Evolutionary conservation across 2,797 vertebrate species (phyloP).

Genomic region (Taeniopygia guttata): DNA sequence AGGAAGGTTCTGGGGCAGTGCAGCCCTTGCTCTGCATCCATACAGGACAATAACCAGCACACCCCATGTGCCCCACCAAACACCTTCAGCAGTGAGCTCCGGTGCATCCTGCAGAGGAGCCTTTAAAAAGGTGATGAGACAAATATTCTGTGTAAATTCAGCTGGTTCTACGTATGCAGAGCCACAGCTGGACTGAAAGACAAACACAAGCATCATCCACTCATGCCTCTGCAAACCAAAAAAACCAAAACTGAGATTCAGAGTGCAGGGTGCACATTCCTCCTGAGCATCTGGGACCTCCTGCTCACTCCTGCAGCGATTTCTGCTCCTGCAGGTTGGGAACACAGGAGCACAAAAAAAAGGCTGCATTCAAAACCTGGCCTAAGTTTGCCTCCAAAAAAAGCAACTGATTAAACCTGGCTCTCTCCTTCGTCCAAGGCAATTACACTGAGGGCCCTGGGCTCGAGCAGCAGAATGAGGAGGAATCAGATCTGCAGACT

Average conservation of each 20-base stretch:
- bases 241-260: neutral
- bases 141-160: neutral
- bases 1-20: neutral
- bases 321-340: neutral
- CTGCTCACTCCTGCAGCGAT: neutral
- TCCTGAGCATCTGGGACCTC: neutral
- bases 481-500: neutral
- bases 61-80: fast-evolving
- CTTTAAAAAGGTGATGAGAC: neutral
- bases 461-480: neutral
- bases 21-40: neutral
- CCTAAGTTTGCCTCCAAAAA: neutral
- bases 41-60: neutral
- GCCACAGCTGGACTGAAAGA: neutral
- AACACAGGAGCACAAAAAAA: neutral
- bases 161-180: neutral
- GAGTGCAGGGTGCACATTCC: neutral
- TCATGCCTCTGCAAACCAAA: neutral
- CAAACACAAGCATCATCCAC: neutral
- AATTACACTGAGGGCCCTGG: neutral
- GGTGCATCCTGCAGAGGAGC: neutral
- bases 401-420: neutral
- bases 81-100: neutral
- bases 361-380: neutral
- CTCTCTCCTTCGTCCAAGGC: neutral